These are phyloP conservation scores for Callimico goeldii DNA, from an alignment of 2,797 vertebrate species.

Conservation along the genomic window DNA sequence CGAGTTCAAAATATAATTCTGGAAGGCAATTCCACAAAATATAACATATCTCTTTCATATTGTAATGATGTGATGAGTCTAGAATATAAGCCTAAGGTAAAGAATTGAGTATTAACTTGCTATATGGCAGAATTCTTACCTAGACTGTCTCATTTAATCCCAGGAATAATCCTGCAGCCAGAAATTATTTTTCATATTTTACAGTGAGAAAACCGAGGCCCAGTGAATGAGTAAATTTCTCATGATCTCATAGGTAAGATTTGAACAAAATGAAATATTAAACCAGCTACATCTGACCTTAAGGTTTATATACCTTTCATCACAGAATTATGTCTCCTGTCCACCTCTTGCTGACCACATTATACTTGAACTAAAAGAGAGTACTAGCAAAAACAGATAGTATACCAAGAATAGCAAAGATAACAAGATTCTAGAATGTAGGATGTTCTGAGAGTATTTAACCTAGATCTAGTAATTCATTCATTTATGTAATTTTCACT, in stretches of 20 bases:
- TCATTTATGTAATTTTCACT: background rate
- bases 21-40: background rate
- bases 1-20: background rate
- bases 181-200: slow-evolving; percentile 38
- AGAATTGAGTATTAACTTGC: background rate
- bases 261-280: background rate
- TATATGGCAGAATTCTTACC: background rate
- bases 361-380: background rate
- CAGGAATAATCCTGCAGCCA: background rate
- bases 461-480: background rate
- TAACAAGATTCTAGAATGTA: background rate
- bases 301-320: background rate
- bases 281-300: background rate
- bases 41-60: background rate
- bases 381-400: background rate
- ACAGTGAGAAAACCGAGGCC: background rate
- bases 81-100: background rate
- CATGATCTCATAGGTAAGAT: background rate
- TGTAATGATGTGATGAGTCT: background rate
- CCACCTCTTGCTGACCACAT: background rate
- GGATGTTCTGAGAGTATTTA: background rate
- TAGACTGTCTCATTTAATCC: background rate
- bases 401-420: background rate
- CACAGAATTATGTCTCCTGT: background rate
- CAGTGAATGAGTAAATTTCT: background rate